These are phyloP conservation scores for Embiotoca jacksoni DNA, from an alignment of 2,113 vertebrate species.

Conservation along the genomic window DNA sequence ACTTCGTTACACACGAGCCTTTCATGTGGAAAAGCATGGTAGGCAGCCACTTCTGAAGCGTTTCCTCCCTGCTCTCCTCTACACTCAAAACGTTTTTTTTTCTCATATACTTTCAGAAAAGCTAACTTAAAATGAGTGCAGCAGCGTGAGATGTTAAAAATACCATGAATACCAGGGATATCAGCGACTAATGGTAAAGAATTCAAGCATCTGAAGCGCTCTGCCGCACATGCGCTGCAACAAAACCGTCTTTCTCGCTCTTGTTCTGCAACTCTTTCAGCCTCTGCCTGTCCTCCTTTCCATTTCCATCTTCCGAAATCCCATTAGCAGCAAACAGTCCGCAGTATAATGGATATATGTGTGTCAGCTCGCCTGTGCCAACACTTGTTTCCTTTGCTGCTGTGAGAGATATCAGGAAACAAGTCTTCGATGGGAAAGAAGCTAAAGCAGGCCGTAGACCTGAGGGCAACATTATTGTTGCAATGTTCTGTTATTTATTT, in stretches of 20 bases:
- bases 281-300: conserved; percentile 48
- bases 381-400: conserved; percentile 46
- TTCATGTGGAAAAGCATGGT: conserved; percentile 56
- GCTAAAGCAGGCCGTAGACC: background rate
- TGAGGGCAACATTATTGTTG: background rate
- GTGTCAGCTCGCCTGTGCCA: conserved; percentile 44
- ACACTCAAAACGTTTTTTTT: conserved; percentile 29
- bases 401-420: conserved; percentile 42
- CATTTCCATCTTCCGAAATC: conserved; percentile 59
- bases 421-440: background rate
- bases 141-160: conserved; percentile 15
- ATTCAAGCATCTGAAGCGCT: conserved; percentile 6
- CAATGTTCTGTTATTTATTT: no score
- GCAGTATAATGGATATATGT: conserved; percentile 61
- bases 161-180: background rate
- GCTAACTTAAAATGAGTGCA: conserved; percentile 14
- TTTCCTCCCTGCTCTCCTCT: conserved; percentile 22
- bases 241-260: conserved; percentile 2
- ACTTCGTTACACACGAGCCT: conserved; percentile 34
- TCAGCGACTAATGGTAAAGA: conserved; percentile 10
- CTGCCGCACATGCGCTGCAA: conserved; percentile 8
- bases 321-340: conserved; percentile 62
- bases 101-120: conserved; percentile 12
- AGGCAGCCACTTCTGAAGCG: conserved; percentile 48
- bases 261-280: background rate